Conservation (phyloP, 2,113 vertebrate genomes). For the Protobothrops flavoviridis region DNA sequence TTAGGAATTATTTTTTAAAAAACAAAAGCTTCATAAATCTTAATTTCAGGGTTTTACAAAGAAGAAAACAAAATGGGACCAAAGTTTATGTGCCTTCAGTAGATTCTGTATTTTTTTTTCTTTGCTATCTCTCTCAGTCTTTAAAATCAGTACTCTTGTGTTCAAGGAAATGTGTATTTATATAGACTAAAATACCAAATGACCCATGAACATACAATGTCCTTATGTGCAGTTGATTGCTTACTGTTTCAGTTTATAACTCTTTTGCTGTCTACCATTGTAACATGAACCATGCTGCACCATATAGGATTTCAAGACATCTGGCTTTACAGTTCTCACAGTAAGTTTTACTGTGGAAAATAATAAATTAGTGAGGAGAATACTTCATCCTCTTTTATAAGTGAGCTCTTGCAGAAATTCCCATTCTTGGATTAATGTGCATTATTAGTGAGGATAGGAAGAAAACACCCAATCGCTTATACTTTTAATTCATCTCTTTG, state of each 20-base stretch:
- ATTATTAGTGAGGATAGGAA: slow-evolving; percentile 39
- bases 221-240: slow-evolving; percentile 42
- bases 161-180: slow-evolving; percentile 47
- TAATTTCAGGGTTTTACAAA: slow-evolving; percentile 61
- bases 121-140: slow-evolving; percentile 62
- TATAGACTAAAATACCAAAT: slow-evolving; percentile 52
- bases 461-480: slow-evolving; percentile 43
- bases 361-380: slow-evolving; percentile 42
- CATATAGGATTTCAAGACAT: slow-evolving; percentile 42
- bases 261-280: slow-evolving; percentile 42
- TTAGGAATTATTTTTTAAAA: slow-evolving; percentile 50
- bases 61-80: slow-evolving; percentile 73
- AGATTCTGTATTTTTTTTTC: slow-evolving; percentile 56
- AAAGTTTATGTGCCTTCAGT: slow-evolving; percentile 87
- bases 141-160: slow-evolving; percentile 51
- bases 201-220: slow-evolving; percentile 28
- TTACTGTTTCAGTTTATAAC: slow-evolving; percentile 52
- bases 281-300: slow-evolving; percentile 29
- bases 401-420: slow-evolving; percentile 32
- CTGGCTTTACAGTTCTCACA: slow-evolving; percentile 10
- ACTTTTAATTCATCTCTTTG: slow-evolving; percentile 42
- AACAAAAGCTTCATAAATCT: slow-evolving; percentile 49
- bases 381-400: slow-evolving; percentile 37
- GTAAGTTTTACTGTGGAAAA: slow-evolving; percentile 36
- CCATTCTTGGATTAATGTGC: slow-evolving; percentile 49